These are phyloP conservation scores for Sebastiscus tertius DNA, from an alignment of 2,797 vertebrate genomes.

Conservation along the genomic window DNA sequence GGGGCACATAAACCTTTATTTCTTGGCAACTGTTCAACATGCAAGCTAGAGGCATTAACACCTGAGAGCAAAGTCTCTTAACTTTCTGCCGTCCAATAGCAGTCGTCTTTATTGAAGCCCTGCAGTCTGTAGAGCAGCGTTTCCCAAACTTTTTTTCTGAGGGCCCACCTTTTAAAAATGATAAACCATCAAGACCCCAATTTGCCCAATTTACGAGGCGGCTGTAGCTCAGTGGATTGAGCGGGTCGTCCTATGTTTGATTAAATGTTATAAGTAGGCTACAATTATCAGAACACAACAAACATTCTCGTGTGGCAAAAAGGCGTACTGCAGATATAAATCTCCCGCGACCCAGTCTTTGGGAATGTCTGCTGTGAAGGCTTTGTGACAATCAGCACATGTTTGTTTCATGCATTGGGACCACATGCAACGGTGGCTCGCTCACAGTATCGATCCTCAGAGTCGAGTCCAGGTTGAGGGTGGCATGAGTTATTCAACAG, in stretches of 20 bases:
- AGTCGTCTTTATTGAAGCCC: background rate
- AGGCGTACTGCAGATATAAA: no score
- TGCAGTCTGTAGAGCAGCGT: background rate
- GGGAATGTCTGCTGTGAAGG: background rate
- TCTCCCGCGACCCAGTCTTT: no score
- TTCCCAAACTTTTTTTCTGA: no score
- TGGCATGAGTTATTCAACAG: constrained; percentile 7
- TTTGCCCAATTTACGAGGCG: no score
- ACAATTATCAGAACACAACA: no score
- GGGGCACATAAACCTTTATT: background rate
- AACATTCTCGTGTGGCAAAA: no score
- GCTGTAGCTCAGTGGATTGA: no score
- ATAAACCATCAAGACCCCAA: no score
- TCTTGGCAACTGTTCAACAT: background rate
- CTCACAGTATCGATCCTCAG: constrained; percentile 11
- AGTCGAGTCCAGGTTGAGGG: background rate
- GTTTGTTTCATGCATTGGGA: background rate
- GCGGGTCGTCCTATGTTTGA: no score
- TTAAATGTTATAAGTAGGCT: no score
- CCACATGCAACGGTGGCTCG: background rate
- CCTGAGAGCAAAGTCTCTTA: background rate
- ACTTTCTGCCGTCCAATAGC: background rate
- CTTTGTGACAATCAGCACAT: background rate
- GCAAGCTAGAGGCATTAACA: background rate
- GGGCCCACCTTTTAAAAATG: no score